A percentile compares a stretch with the other conserved stretches of the same genome.
phyloP scores from a whole-genome alignment of 35 echinoderm and acorn worm species.

The Holothuria glaberrima region DNA sequence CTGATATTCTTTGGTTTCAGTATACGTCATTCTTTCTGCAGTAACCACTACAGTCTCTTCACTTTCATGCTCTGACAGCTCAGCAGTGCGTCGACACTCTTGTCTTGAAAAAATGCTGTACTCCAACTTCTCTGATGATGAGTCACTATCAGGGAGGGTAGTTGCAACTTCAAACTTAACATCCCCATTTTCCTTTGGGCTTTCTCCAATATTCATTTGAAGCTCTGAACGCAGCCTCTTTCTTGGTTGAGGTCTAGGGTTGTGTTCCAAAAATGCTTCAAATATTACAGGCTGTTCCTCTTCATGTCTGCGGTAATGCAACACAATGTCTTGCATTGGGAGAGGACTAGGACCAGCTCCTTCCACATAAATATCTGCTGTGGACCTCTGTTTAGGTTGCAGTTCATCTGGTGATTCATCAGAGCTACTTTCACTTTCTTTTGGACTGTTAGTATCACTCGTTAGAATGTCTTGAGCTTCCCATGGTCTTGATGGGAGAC shows the following conservation, averaged over 20 bases:
- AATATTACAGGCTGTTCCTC: not conserved
- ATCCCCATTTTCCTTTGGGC: not conserved
- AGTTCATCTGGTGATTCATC: conserved; percentile 12
- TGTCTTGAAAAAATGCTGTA: conserved; percentile 38
- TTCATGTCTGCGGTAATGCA: not conserved
- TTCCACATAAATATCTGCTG: conserved; percentile 25
- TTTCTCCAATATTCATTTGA: conserved; percentile 14
- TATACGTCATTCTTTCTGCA: too few species aligned
- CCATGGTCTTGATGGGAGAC: conserved; percentile 15
- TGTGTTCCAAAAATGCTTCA: conserved; percentile 16
- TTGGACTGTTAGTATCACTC: conserved; percentile 20
- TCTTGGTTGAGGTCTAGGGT: not conserved
- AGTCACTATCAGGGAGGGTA: not conserved
- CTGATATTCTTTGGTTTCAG: conserved; percentile 6
- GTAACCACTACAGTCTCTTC: not conserved
- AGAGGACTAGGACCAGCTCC: not conserved
- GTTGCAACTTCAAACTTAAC: conserved; percentile 13
- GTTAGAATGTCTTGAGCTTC: conserved; percentile 14
- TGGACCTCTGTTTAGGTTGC: not conserved
- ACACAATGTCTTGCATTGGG: not conserved
- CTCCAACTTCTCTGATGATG: conserved; percentile 28
- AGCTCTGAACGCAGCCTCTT: conserved; percentile 16
- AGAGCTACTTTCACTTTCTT: conserved; percentile 34
- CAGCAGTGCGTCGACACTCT: not conserved
- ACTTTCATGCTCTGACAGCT: not conserved